Conservation (phyloP, 2,888 invertebrate species). For the Phlogophora meticulosa region DNA sequence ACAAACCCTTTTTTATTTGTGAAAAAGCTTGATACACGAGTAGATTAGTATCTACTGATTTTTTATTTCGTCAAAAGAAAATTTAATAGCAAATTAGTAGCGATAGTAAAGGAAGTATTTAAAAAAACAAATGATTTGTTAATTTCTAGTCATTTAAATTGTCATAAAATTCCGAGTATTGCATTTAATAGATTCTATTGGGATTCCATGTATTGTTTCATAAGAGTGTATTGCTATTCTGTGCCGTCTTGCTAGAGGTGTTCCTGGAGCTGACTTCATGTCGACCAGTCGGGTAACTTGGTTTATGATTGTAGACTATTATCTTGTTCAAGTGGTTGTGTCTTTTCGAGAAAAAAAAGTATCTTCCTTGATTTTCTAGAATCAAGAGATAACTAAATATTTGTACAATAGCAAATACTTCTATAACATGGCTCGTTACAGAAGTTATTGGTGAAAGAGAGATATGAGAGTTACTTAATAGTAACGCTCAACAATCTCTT, state of each 20-base stretch:
- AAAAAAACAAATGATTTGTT: not conserved
- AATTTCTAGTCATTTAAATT: not conserved
- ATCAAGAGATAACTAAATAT: not conserved
- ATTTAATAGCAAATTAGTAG: no score
- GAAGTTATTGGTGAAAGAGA: no score
- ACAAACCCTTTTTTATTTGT: no score
- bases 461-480: no score
- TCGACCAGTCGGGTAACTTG: not conserved
- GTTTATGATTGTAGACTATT: not conserved
- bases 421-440: not conserved
- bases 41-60: no score
- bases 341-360: not conserved
- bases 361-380: not conserved
- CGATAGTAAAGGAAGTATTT: no score
- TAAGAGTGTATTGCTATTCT: not conserved
- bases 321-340: not conserved
- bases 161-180: no score
- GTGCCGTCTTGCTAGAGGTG: not conserved
- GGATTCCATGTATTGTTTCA: conserved; percentile 1
- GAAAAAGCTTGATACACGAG: no score
- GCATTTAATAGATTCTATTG: not conserved
- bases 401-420: not conserved
- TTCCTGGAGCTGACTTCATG: not conserved
- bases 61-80: no score
- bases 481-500: conserved; percentile 15